Conservation (phyloP, 2,888 invertebrate genomes). For the Rhagonycha fulva region DNA sequence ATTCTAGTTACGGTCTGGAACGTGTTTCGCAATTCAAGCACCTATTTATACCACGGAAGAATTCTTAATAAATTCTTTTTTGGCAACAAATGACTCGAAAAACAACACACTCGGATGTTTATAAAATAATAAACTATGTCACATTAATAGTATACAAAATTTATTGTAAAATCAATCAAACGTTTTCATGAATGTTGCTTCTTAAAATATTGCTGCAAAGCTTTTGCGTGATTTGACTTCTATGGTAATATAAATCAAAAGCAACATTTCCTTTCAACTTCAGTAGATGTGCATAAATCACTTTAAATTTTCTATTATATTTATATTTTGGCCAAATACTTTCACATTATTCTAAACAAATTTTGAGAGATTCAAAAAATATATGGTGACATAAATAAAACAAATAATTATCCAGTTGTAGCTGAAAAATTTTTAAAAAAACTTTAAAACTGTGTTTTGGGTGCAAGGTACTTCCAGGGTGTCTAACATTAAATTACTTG, state of each 20-base stretch:
- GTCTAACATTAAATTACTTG: too few species aligned
- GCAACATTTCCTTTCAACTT: slow-evolving; percentile 12
- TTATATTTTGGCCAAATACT: background rate
- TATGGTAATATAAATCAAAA: slow-evolving; percentile 19
- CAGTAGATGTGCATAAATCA: slow-evolving; percentile 21
- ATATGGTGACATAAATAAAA: background rate
- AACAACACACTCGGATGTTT: background rate
- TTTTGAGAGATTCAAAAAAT: background rate
- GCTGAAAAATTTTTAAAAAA: too few species aligned
- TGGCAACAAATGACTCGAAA: background rate
- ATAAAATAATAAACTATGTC: background rate
- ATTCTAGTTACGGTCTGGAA: slow-evolving; percentile 13
- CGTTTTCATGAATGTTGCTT: background rate
- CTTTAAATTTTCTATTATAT: background rate
- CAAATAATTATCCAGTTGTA: too few species aligned
- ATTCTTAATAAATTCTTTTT: background rate
- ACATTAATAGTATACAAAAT: background rate
- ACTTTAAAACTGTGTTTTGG: too few species aligned
- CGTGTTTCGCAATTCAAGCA: slow-evolving; percentile 10
- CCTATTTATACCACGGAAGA: background rate
- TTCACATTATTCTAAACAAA: background rate
- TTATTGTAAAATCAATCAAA: background rate
- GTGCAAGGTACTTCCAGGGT: too few species aligned
- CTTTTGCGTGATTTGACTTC: slow-evolving; percentile 12
- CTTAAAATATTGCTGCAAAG: slow-evolving; percentile 13